Base-by-base conservation (phyloP, 2,113 vertebrate species). In the Brachyhypopomus gauderio region DNA sequence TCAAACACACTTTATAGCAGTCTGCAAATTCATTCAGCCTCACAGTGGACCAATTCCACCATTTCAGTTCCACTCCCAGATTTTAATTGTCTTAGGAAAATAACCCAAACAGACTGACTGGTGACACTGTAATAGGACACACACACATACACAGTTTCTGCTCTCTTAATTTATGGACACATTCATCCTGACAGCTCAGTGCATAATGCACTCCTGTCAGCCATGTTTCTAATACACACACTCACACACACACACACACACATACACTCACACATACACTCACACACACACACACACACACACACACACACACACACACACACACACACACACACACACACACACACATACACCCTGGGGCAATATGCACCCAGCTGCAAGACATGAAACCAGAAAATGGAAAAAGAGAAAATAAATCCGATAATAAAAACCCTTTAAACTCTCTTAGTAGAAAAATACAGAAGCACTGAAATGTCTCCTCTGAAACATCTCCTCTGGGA, bases 161-260 rank as follows among this genome's bases (percentile, higher is more conserved):
- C 75, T 48, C 22, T 52, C 17, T 41, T 77, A 48, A 59, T 11
- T 38, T 59, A 67, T 77, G 83, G 75, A 72, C 20, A 81, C 86
- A 90, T 86, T 75, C 85, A 84, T 79, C 84, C 85, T 41, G 89
- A 89, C 90, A 92, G 87, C 84, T 59, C 83, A 84, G 84, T 83
- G 82, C 87, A 86, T 77, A 77, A 83, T 45, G 78, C 75, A 56
- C 75, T 86, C 79, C 64, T 56, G 45, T 64, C 78, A 55, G 79
- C 41, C 41, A 41, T 41, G 41, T 41, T 41, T 41, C 5, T 5
- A 80, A 71, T 23, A 74, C 45, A 55, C 59, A 73, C 75, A 5
- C 30, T 19, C 41, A 60, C 67, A 27, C 72, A 62, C 5, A 23
- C 79, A 27, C 11, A 66, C 23, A 60, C 60, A 77, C 20, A 73